These are phyloP conservation scores for Danio rerio DNA, from an alignment of 2,113 vertebrate species.

Conservation along the genomic window GRCz12tu NC_133186.1:22295501-22296000, in stretches of 20 bases:
- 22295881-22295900: constrained; percentile 64
- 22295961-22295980: constrained; percentile 71
- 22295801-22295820: constrained; percentile 69
- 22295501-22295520: not conserved
- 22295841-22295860: constrained; percentile 69
- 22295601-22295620: not conserved
- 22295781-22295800: constrained; percentile 46
- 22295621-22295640: not conserved
- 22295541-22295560: not conserved
- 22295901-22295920: constrained; percentile 75
- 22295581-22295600: not conserved
- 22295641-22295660: constrained; percentile 13
- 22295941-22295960: constrained; percentile 67
- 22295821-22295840: constrained; percentile 74
- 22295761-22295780: constrained; percentile 23
- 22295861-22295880: constrained; percentile 67
- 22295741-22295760: constrained; percentile 43
- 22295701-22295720: constrained; percentile 26
- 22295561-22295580: not conserved
- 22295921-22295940: constrained; percentile 63
- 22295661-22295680: constrained; percentile 18
- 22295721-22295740: constrained; percentile 1
- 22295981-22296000: constrained; percentile 64
- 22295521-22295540: not conserved
- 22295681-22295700: constrained; percentile 13